These are phyloP conservation scores for Chloromyia formosa DNA, from an alignment of 2,888 invertebrate species.

Conservation along the genomic window DNA sequence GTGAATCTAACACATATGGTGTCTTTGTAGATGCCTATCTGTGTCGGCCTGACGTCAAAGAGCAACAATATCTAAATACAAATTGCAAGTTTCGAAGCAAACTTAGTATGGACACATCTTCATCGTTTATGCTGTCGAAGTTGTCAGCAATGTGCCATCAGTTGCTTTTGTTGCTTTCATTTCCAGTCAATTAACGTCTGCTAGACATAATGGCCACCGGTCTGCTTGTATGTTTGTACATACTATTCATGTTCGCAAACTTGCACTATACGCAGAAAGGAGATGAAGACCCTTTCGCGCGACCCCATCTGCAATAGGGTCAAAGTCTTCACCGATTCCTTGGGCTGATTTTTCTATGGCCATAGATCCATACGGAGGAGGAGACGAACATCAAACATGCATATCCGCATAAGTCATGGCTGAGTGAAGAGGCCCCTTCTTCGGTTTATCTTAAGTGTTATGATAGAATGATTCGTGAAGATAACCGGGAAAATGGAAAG, in stretches of 20 bases:
- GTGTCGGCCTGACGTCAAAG: background rate
- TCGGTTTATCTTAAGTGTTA: slow-evolving; percentile 15
- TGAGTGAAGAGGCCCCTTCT: background rate
- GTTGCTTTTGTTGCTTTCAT: slow-evolving; percentile 36
- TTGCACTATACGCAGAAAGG: background rate
- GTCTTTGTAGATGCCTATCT: too few relatives aligned
- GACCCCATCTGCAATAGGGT: slow-evolving; percentile 30
- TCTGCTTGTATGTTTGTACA: background rate
- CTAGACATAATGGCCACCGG: slow-evolving; percentile 15
- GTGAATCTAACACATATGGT: too few relatives aligned
- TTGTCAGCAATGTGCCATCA: slow-evolving; percentile 17
- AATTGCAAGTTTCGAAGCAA: slow-evolving; percentile 21
- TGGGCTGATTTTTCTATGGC: background rate
- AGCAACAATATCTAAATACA: slow-evolving; percentile 11
- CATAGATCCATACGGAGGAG: background rate
- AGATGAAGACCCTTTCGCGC: slow-evolving; percentile 27
- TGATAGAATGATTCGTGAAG: slow-evolving; percentile 13
- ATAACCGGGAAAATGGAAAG: slow-evolving; percentile 20
- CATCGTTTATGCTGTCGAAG: background rate
- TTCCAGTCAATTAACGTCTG: slow-evolving; percentile 41
- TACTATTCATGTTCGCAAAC: background rate
- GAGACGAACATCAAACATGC: background rate
- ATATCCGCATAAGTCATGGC: background rate
- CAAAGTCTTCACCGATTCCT: slow-evolving; percentile 1
- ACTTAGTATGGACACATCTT: background rate